phyloP scores from a whole-genome alignment of 2,797 vertebrate species.

The Enteromius afrohamiltoni region DNA sequence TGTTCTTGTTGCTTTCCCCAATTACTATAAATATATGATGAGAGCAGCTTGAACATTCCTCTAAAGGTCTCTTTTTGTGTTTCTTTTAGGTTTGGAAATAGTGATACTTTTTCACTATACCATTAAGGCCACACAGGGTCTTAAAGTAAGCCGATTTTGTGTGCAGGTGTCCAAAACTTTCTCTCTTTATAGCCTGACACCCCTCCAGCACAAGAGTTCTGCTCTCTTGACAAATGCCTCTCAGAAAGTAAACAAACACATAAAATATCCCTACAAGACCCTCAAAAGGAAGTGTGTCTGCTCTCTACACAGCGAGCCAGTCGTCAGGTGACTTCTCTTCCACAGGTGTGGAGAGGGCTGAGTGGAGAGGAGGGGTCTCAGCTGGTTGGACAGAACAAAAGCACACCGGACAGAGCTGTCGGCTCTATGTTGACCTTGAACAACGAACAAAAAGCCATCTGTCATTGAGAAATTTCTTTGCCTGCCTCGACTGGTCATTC shows the following conservation, averaged over 20 bases:
- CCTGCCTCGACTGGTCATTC: slow-evolving; percentile 60
- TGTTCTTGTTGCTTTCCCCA: not conserved
- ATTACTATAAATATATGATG: not conserved
- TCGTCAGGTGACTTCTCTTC: slow-evolving; percentile 57
- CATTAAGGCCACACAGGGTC: slow-evolving; percentile 55
- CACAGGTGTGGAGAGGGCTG: slow-evolving; percentile 55
- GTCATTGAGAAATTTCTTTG: slow-evolving; percentile 49
- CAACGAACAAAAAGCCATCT: slow-evolving; percentile 73
- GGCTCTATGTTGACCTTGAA: slow-evolving; percentile 78
- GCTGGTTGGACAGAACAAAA: slow-evolving; percentile 71
- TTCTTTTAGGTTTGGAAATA: not conserved
- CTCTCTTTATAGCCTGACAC: slow-evolving; percentile 42
- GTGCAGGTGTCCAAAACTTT: slow-evolving; percentile 70
- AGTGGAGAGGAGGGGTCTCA: slow-evolving; percentile 48
- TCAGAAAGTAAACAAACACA: slow-evolving; percentile 69
- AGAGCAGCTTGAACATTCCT: not conserved
- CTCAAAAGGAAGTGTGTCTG: slow-evolving; percentile 56
- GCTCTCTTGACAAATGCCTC: slow-evolving; percentile 72
- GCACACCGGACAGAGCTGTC: slow-evolving; percentile 77
- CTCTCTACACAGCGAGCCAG: not conserved
- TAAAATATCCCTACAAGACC: slow-evolving; percentile 64
- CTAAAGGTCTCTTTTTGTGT: not conserved
- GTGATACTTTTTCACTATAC: not conserved
- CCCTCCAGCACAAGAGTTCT: not conserved
- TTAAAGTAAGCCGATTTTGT: slow-evolving; percentile 61